Evolutionary conservation across 30 jellyfish, hydroid and myxozoan genomes (phyloP).

Genomic region (Phacellophora camtschatica): DNA sequence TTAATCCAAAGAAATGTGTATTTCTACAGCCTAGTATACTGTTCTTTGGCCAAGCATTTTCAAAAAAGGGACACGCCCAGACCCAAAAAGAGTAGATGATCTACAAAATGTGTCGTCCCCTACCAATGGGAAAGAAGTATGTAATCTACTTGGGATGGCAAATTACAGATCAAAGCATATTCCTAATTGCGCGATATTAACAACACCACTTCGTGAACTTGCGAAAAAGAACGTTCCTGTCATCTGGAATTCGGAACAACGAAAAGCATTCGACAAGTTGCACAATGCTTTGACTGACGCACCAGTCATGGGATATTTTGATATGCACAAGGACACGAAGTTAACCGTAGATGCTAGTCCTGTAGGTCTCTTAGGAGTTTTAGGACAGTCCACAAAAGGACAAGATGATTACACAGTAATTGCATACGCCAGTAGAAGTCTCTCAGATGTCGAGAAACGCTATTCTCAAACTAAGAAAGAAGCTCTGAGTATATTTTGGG

Average conservation of each 20-base stretch:
- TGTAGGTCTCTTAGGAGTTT: constrained; percentile 46
- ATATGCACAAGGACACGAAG: constrained; percentile 3
- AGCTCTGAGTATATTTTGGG: constrained; percentile 38
- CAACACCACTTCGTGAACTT: constrained; percentile 31
- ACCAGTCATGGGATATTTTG: constrained; percentile 26
- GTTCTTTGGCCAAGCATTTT: neutral
- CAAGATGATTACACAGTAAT: neutral
- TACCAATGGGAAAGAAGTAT: no score
- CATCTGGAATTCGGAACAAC: neutral
- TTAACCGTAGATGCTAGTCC: constrained; percentile 49
- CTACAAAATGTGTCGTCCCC: no score
- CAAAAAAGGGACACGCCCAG: no score
- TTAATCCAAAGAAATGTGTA: constrained; percentile 7
- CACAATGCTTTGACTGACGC: neutral
- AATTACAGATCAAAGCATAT: constrained; percentile 1
- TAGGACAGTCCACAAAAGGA: neutral
- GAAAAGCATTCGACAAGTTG: constrained; percentile 5
- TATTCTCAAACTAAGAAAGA: constrained; percentile 53
- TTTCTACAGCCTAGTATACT: neutral
- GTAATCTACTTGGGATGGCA: constrained; percentile 23
- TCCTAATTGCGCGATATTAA: constrained; percentile 25
- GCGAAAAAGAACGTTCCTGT: constrained; percentile 7
- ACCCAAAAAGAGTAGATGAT: no score
- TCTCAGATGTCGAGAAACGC: constrained; percentile 1
- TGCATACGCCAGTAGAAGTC: constrained; percentile 18